phyloP scores from a whole-genome alignment of 2,888 invertebrate genomes.

The Noctua comes region DNA sequence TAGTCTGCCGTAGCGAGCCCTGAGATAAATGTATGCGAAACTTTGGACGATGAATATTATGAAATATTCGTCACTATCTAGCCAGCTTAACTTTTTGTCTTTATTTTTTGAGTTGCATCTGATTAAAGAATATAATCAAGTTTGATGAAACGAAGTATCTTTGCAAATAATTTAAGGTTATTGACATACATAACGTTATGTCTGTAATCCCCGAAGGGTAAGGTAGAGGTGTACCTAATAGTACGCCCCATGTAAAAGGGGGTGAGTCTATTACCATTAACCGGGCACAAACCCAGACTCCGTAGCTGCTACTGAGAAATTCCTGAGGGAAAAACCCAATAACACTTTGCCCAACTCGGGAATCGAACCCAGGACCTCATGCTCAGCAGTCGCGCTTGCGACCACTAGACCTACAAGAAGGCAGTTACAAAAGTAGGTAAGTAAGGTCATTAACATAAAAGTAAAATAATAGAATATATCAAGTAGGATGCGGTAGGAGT shows the following conservation, averaged over 20 bases:
- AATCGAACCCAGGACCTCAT: neutral
- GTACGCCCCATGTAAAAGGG: neutral
- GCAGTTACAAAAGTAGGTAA: neutral
- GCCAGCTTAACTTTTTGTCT: constrained; percentile 16
- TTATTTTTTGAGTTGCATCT: neutral
- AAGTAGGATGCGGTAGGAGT: neutral
- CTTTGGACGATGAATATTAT: constrained; percentile 40
- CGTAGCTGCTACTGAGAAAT: neutral
- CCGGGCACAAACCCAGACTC: neutral
- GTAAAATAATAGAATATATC: neutral
- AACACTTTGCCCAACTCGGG: neutral
- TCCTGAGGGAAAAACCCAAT: neutral
- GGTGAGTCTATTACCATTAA: neutral
- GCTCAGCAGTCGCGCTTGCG: neutral
- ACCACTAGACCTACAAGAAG: neutral
- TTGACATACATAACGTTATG: neutral
- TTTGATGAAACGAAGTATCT: neutral
- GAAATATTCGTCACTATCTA: constrained; percentile 23
- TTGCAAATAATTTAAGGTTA: neutral
- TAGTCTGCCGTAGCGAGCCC: constrained; percentile 24
- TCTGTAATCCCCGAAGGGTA: neutral
- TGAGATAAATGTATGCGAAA: constrained; percentile 58
- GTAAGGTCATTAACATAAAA: neutral
- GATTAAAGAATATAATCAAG: neutral
- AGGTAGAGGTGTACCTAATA: neutral